phyloP scores from a whole-genome alignment of 2,888 invertebrate genomes.

The Keiferia lycopersicella region DNA sequence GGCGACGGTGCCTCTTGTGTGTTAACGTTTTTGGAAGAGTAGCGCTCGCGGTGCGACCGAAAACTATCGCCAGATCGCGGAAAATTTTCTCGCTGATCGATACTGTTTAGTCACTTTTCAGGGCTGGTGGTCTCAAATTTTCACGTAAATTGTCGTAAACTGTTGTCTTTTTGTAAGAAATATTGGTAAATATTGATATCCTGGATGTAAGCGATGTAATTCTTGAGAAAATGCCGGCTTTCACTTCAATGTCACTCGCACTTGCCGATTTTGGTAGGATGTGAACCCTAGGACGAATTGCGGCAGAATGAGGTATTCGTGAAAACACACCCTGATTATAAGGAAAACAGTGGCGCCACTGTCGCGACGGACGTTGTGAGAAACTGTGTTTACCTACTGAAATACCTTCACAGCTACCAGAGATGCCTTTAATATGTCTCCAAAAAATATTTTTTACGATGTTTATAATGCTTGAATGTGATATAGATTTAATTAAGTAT shows the following conservation, averaged over 20 bases:
- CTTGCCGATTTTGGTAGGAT: slow-evolving; percentile 59
- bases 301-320: slow-evolving; percentile 76
- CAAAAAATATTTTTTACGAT: slow-evolving; percentile 7
- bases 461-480: not conserved
- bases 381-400: slow-evolving; percentile 42
- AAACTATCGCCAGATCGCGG: slow-evolving; percentile 46
- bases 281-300: slow-evolving; percentile 77
- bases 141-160: slow-evolving; percentile 41
- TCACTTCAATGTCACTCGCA: slow-evolving; percentile 74
- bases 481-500: not conserved
- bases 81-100: slow-evolving; percentile 55
- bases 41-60: slow-evolving; percentile 49
- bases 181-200: slow-evolving; percentile 43
- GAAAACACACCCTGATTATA: slow-evolving; percentile 79
- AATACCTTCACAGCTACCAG: slow-evolving; percentile 14
- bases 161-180: slow-evolving; percentile 40
- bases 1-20: slow-evolving; percentile 64
- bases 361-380: slow-evolving; percentile 51
- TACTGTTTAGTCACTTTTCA: slow-evolving; percentile 37
- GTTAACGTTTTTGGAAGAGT: slow-evolving; percentile 71
- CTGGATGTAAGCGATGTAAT: slow-evolving; percentile 39
- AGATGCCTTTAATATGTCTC: slow-evolving; percentile 1
- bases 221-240: slow-evolving; percentile 55
- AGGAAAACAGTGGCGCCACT: slow-evolving; percentile 77
- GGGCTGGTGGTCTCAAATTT: slow-evolving; percentile 39